Conservation (phyloP, 1,140 invertebrate genomes). For the Lordiphosa mommai region DNA sequence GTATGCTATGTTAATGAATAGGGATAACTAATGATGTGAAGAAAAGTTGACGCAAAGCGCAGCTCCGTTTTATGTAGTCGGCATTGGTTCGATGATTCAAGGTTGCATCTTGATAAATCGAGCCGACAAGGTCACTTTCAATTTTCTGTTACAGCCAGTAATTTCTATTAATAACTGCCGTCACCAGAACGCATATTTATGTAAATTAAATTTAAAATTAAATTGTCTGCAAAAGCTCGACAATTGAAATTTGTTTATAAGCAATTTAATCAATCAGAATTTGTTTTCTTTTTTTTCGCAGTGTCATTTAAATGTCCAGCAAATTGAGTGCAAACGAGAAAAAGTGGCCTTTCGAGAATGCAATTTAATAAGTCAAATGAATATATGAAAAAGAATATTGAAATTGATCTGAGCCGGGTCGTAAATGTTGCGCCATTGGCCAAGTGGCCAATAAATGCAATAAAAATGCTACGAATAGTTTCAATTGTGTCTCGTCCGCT, state of each 20-base stretch:
- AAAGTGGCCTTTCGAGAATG: neutral
- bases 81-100: too few species aligned
- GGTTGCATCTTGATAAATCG: too few species aligned
- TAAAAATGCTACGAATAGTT: constrained; percentile 30
- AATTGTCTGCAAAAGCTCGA: neutral
- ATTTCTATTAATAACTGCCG: too few species aligned
- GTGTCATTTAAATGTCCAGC: neutral
- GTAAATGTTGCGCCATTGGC: constrained; percentile 10
- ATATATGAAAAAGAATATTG: constrained; percentile 23
- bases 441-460: constrained; percentile 57
- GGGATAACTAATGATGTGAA: too few species aligned
- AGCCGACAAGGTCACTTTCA: too few species aligned
- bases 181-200: too few species aligned
- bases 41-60: too few species aligned
- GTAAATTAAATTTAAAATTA: constrained; percentile 6
- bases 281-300: neutral
- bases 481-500: constrained; percentile 5
- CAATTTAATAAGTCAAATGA: constrained; percentile 37
- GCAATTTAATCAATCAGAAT: constrained; percentile 11
- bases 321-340: neutral
- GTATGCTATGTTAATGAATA: too few species aligned
- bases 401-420: constrained; percentile 11
- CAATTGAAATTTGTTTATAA: constrained; percentile 1
- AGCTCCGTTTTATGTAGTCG: too few species aligned
- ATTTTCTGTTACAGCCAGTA: too few species aligned